Evolutionary conservation across 1,140 invertebrate species (phyloP).

Genomic region (Cotesia typhae): DNA sequence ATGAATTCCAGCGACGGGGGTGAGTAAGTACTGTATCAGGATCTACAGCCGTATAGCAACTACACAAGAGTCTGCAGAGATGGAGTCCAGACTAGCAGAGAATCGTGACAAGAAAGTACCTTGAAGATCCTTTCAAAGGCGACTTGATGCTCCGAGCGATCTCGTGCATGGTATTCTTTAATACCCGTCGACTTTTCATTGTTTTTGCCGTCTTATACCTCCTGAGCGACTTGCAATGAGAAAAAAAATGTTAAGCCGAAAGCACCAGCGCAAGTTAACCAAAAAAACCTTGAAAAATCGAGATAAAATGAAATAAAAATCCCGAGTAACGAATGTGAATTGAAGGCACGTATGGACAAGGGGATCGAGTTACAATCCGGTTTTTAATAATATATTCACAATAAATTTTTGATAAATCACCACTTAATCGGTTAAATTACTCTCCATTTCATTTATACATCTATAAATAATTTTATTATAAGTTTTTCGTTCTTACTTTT

Average conservation of each 20-base stretch:
- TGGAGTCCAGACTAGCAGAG: constrained; percentile 14
- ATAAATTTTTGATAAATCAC: constrained; percentile 4
- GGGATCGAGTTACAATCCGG: constrained; percentile 32
- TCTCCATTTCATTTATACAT: constrained; percentile 17
- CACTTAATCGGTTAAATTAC: constrained; percentile 2
- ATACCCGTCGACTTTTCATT: constrained; percentile 37
- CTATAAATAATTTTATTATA: constrained; percentile 8
- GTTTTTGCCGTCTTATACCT: constrained; percentile 28
- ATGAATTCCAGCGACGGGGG: constrained; percentile 30
- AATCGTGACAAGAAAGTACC: constrained; percentile 39
- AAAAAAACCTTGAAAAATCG: neutral
- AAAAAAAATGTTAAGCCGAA: neutral
- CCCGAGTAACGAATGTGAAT: constrained; percentile 27
- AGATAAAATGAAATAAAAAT: constrained; percentile 13
- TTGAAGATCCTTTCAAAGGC: constrained; percentile 41
- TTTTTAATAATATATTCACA: constrained; percentile 32
- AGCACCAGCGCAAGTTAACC: neutral
- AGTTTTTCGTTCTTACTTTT: neutral
- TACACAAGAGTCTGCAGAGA: too few species aligned
- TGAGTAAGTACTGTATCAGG: constrained; percentile 4
- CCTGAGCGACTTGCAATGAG: neutral
- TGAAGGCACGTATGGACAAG: constrained; percentile 30
- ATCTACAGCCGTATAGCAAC: too few species aligned
- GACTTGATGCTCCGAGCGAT: constrained; percentile 26
- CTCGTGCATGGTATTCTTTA: constrained; percentile 37